Percentiles rank a stretch among this genome's conserved stretches.
These are phyloP conservation scores for Spondyliosoma cantharus DNA, from an alignment of 2,797 vertebrate species.

Conservation along the genomic window DNA sequence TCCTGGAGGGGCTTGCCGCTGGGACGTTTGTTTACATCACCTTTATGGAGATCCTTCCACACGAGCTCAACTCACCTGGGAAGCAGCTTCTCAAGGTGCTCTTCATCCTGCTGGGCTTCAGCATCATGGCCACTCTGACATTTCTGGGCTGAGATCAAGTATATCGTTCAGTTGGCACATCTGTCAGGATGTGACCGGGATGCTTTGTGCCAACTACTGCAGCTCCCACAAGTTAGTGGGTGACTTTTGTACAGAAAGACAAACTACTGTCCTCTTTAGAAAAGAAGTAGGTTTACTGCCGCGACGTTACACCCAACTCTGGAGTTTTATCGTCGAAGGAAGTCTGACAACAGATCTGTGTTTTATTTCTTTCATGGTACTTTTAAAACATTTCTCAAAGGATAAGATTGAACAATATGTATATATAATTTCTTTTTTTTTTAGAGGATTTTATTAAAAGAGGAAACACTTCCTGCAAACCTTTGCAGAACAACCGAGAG, in stretches of 20 bases:
- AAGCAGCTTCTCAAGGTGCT: conserved; percentile 88
- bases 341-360: not conserved
- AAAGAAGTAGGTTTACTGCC: not conserved
- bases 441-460: conserved; percentile 33
- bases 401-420: not conserved
- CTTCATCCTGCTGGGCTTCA: conserved; percentile 89
- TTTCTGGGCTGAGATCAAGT: conserved; percentile 82
- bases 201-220: conserved; percentile 2
- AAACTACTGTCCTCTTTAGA: not conserved
- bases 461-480: not conserved
- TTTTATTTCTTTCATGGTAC: conserved; percentile 39
- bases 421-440: conserved; percentile 26
- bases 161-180: not conserved
- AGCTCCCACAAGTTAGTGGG: conserved; percentile 1
- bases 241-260: conserved; percentile 12
- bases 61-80: conserved; percentile 87
- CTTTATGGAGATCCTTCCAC: conserved; percentile 93
- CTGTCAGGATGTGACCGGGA: not conserved
- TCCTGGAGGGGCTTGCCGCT: conserved; percentile 89
- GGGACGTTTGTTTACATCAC: conserved; percentile 94
- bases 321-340: conserved; percentile 23
- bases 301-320: conserved; percentile 10
- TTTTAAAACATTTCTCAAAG: conserved; percentile 20
- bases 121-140: conserved; percentile 87
- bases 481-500: not conserved